Conservation (phyloP, 1,140 invertebrate genomes). For the Mactra quadrangularis region DNA sequence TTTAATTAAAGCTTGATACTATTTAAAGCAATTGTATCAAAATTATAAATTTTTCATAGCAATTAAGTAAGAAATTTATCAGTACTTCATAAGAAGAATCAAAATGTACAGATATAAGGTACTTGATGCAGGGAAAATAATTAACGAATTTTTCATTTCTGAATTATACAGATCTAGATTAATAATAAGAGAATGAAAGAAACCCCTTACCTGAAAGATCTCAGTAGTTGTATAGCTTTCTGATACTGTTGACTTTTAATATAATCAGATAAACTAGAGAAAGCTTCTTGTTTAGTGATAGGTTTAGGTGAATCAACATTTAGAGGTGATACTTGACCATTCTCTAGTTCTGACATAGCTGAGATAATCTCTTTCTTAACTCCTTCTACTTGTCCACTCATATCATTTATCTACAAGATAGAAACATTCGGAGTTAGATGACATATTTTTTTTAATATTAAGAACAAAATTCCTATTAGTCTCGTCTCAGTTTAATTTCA, state of each 20-base stretch:
- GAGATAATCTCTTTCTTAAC: constrained; percentile 79
- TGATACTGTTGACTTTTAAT: constrained; percentile 88
- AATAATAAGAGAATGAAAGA: too few species aligned
- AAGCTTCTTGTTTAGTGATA: constrained; percentile 84
- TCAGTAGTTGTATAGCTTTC: constrained; percentile 87
- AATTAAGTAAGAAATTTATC: too few species aligned
- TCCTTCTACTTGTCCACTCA: constrained; percentile 81
- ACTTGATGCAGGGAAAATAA: too few species aligned
- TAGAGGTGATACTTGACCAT: constrained; percentile 83
- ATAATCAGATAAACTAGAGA: constrained; percentile 86
- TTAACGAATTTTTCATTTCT: too few species aligned
- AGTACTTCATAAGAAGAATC: too few species aligned
- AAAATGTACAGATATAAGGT: too few species aligned
- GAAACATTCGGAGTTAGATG: background rate
- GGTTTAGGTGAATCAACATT: constrained; percentile 82
- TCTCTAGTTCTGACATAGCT: constrained; percentile 82
- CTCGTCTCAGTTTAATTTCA: background rate
- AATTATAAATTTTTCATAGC: too few species aligned
- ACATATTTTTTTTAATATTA: background rate
- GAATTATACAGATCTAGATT: too few species aligned
- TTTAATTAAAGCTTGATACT: too few species aligned
- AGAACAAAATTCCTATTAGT: background rate
- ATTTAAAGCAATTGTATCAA: too few species aligned
- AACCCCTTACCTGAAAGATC: constrained; percentile 83
- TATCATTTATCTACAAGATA: constrained; percentile 79